Conservation (phyloP, 1,140 invertebrate genomes). For the Sitobion miscanthi region DNA sequence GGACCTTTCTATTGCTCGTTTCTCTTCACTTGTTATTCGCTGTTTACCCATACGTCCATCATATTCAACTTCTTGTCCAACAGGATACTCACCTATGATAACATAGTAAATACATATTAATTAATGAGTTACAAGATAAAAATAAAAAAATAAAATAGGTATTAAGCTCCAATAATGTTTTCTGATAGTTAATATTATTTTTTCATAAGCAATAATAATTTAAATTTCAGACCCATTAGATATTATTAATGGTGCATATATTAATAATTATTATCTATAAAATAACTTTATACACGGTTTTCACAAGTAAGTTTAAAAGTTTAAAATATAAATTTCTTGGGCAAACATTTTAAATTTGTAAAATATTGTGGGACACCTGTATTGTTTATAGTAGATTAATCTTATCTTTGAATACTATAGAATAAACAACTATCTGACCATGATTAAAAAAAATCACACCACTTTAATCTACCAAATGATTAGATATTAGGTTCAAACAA, state of each 20-base stretch:
- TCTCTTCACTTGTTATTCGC: slow-evolving; percentile 89
- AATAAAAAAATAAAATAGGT: not conserved
- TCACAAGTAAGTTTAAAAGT: not conserved
- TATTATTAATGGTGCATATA: not conserved
- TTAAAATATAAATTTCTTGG: not conserved
- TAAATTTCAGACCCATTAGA: not conserved
- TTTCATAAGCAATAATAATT: too few relatives aligned
- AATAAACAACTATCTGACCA: not conserved
- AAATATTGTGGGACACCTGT: not conserved
- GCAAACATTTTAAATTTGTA: not conserved
- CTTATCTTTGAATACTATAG: slow-evolving; percentile 6
- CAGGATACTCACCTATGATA: slow-evolving; percentile 71
- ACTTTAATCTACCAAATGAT: not conserved
- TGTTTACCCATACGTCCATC: slow-evolving; percentile 87
- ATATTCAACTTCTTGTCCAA: slow-evolving; percentile 83
- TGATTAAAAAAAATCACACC: slow-evolving; percentile 8
- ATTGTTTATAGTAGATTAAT: not conserved
- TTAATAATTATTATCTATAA: not conserved
- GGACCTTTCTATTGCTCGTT: slow-evolving; percentile 79
- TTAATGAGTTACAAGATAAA: not conserved
- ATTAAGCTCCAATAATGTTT: not conserved
- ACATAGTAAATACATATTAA: not conserved
- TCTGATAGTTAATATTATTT: too few relatives aligned
- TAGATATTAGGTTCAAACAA: not conserved
- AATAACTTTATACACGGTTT: not conserved